These are phyloP conservation scores for Corydoras sp. DNA, from an alignment of 2,113 vertebrate genomes.

Conservation along the genomic window DNA sequence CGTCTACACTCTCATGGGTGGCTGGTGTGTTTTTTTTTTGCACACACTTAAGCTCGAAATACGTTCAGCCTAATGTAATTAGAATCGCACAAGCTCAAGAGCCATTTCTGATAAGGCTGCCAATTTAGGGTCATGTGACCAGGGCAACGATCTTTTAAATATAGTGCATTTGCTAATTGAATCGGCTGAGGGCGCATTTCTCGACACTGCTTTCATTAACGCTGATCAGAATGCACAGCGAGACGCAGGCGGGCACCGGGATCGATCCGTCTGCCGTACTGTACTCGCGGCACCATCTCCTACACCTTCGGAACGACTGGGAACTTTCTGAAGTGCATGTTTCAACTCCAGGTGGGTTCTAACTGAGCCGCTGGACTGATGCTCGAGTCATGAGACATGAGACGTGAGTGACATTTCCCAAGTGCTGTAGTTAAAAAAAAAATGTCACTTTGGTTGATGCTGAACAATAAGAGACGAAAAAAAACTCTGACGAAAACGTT, in stretches of 20 bases:
- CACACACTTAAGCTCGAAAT: not conserved
- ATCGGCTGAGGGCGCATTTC: not conserved
- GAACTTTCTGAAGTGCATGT: not conserved
- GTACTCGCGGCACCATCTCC: not conserved
- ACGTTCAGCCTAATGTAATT: conserved; percentile 9
- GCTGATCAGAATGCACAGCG: conserved; percentile 6
- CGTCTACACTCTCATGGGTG: conserved; percentile 45
- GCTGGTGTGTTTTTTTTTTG: conserved; percentile 28
- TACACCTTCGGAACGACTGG: not conserved
- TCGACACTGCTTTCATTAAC: not conserved
- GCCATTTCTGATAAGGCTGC: not conserved
- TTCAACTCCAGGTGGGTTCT: too few relatives aligned
- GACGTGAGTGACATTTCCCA: too few relatives aligned
- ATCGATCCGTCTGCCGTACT: conserved; percentile 3
- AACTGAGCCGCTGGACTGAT: too few relatives aligned
- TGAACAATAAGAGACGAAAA: too few relatives aligned
- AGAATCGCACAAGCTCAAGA: not conserved
- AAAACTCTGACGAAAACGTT: too few relatives aligned
- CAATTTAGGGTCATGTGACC: conserved; percentile 27
- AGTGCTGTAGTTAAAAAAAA: too few relatives aligned
- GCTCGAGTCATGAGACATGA: too few relatives aligned
- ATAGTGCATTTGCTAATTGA: conserved; percentile 28
- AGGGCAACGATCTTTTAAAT: not conserved
- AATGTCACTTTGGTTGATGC: too few relatives aligned
- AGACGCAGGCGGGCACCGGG: not conserved